Base-by-base conservation (phyloP, 2,113 vertebrate species). In the Melospiza melodia region DNA sequence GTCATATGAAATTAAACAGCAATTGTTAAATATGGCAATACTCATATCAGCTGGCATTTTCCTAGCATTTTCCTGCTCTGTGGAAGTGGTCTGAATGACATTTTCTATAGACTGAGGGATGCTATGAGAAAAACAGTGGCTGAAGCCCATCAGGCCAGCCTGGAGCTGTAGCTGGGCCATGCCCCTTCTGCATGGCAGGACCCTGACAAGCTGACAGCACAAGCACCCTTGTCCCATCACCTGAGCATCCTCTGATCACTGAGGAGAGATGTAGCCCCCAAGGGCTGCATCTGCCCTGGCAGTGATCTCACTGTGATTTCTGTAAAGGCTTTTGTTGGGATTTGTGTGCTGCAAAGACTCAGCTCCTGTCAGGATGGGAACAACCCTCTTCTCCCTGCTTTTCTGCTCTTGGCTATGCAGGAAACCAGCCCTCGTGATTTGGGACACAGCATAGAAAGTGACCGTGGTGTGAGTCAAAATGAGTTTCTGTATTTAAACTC, bases 31-130 rank as follows among this genome's bases (percentile, higher is more conserved):
- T 63, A 84, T 63, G 46, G 19, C 63, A 58, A 66, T 74, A 55
- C 41, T 87, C 23, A 24, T 75, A 66, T 72, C 83, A 77, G 35
- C n/a, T 88, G 76, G 30, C n/a, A 77, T 66, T 92, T 94, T 94
- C 54, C 35, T 51, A 81, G 61, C 52, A 58, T 65, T 82, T 91
- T 93, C 48, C 51, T 90, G 41, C 52, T 82, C 52, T 55, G 11
- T 65, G 30, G 48, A 39, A 63, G 17, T 33, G 48, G 35, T 79
- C 39, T 77, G 44, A 75, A 62, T 61, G 37, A 35, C 48, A 46
- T 83, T 95, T 91, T 33, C 71, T 89, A 13, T 19, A 46, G 49
- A 62, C 18, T 66, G 68, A 48, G 24, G 15, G 28, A 35, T 48
- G 23, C 16, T 39, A 12, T 43, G 30, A 84, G 79, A 68, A 71